These are phyloP conservation scores for Trissoscelio sp. DNA, from an alignment of 2,888 invertebrate genomes.

Conservation along the genomic window DNA sequence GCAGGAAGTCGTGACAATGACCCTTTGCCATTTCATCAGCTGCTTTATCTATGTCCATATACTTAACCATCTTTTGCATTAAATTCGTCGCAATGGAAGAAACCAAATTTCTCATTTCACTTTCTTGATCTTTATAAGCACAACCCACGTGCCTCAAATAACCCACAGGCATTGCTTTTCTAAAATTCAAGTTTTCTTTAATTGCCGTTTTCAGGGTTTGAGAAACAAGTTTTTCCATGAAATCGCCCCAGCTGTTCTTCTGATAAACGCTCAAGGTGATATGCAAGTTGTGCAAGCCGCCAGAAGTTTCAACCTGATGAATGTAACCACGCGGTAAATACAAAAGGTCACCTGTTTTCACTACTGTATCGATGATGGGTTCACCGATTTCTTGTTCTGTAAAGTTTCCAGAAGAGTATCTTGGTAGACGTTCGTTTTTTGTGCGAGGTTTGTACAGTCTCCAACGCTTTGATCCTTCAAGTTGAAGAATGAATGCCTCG, in stretches of 20 bases:
- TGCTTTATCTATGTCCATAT: constrained; percentile 87
- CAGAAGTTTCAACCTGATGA: constrained; percentile 92
- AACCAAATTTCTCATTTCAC: constrained; percentile 80
- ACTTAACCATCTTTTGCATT: constrained; percentile 85
- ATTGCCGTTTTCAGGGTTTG: constrained; percentile 90
- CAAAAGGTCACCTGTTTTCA: constrained; percentile 94
- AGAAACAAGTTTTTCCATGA: constrained; percentile 92
- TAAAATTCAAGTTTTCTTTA: constrained; percentile 88
- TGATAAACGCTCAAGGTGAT: constrained; percentile 97
- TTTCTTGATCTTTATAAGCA: constrained; percentile 86
- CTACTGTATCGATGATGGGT: constrained; percentile 90
- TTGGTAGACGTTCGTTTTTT: constrained; percentile 89
- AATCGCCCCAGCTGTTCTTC: constrained; percentile 94
- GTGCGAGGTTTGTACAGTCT: constrained; percentile 91
- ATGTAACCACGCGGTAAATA: constrained; percentile 96
- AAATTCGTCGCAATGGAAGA: constrained; percentile 81
- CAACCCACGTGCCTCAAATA: constrained; percentile 90
- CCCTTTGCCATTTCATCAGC: constrained; percentile 94
- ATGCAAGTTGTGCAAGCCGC: constrained; percentile 94
- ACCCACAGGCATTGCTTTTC: constrained; percentile 91
- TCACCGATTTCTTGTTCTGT: constrained; percentile 89
- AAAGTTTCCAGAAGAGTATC: constrained; percentile 93
- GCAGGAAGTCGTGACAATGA: constrained; percentile 94
- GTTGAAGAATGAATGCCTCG: constrained; percentile 98
- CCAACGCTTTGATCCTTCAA: constrained; percentile 98